Conservation (phyloP, 2,113 vertebrate species). For the Pleuronectes platessa region DNA sequence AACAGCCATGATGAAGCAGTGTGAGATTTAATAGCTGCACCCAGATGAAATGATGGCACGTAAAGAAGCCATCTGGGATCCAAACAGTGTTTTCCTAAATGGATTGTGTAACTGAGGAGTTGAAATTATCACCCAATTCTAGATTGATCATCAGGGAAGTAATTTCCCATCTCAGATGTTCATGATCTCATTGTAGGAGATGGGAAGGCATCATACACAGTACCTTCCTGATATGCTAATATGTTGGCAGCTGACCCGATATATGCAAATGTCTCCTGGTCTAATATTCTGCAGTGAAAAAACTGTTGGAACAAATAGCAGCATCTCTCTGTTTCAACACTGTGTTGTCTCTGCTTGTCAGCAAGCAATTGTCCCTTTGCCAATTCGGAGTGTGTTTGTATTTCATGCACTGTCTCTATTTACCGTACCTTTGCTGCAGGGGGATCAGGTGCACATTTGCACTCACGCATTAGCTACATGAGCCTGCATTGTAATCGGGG, state of each 20-base stretch:
- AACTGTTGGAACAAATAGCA: slow-evolving; percentile 15
- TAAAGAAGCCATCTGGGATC: slow-evolving; percentile 10
- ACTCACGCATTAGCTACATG: slow-evolving; percentile 22
- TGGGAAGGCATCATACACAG: background rate
- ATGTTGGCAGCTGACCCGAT: slow-evolving; percentile 12
- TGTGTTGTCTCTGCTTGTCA: slow-evolving; percentile 14
- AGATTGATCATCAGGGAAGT: slow-evolving; percentile 23
- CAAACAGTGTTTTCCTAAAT: slow-evolving; percentile 2
- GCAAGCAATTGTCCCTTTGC: slow-evolving; percentile 27
- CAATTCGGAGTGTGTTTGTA: slow-evolving; percentile 32
- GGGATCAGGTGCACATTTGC: slow-evolving; percentile 1
- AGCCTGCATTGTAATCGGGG: background rate
- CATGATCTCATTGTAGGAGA: slow-evolving; percentile 4
- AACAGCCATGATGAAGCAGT: background rate
- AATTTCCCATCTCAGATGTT: slow-evolving; percentile 23
- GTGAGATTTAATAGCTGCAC: background rate
- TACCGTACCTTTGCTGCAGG: slow-evolving; percentile 30
- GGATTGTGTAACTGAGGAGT: slow-evolving; percentile 16
- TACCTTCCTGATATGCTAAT: background rate
- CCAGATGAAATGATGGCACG: background rate
- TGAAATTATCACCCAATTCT: slow-evolving; percentile 7
- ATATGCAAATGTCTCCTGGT: slow-evolving; percentile 24
- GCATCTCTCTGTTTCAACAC: slow-evolving; percentile 16
- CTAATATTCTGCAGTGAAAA: slow-evolving; percentile 17
- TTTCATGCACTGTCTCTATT: slow-evolving; percentile 37